Evolutionary conservation across 2,888 invertebrate species (phyloP), one percentile per base, ranked within the genome.

Genomic region (Panopea generosa): DNA sequence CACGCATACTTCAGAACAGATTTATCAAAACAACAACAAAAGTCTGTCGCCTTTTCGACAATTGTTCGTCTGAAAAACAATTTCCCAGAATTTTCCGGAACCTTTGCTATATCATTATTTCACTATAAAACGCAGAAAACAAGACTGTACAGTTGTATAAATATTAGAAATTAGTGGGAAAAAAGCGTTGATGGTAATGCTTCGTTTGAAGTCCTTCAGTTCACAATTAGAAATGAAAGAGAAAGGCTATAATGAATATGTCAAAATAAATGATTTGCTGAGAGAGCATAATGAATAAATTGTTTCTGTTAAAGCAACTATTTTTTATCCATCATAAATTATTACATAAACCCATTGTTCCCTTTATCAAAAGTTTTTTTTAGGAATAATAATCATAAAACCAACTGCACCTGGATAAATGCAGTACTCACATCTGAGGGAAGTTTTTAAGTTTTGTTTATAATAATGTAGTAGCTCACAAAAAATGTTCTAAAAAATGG

Each of bases 111-210:
- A 62, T 71, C 71, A 63, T 78, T 74, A 78, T 74, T 71, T 74
- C 45, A 71, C 74, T 57, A 78, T 73, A 78, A 63, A 55, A 59
- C 27, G 24, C 33, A 60, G 38, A 27, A 57, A 55, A 62, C 62
- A 63, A 75, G 24, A 70, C 53, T 59, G 52, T 63, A 59, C 74
- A 78, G 78, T 78, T 78, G 74, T 78, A 65, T 78, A 78, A 78
- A 78, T 74, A 78, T 27, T 50, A 16, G 24, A 26, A 50, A 2
- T 33, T 55, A 45, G 43, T 50, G 60, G n/a, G n/a, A 45, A n/a
- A 65, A 63, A 67, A 50, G 68, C 47, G 43, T 43, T 61, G 60
- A 56, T 43, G 14, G 55, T 27, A 61, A 49, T 52, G 47, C 38
- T 52, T 57, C 53, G 20, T 52, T 50, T 65, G 65, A 71, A 57